phyloP scores from a whole-genome alignment of 2,888 invertebrate species.

The Brachypterus glaber region DNA sequence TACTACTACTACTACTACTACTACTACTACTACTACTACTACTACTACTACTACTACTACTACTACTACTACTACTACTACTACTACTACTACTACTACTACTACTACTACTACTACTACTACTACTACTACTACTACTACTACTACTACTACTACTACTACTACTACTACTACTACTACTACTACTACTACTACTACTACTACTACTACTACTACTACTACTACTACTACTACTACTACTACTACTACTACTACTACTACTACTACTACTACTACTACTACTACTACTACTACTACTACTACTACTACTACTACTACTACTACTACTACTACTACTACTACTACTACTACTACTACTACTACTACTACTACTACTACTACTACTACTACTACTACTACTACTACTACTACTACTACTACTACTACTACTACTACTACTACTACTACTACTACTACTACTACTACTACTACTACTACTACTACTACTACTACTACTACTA shows the following conservation, averaged over 20 bases:
- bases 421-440: slow-evolving; percentile 2
- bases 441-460: slow-evolving; percentile 2
- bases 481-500: slow-evolving; percentile 2
- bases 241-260: slow-evolving; percentile 2
- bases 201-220: slow-evolving; percentile 2
- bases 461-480: slow-evolving; percentile 2
- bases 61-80: slow-evolving; percentile 2
- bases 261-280: slow-evolving; percentile 2
- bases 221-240: slow-evolving; percentile 2
- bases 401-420: slow-evolving; percentile 2
- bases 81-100: slow-evolving; percentile 2
- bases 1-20: slow-evolving; percentile 2
- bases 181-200: slow-evolving; percentile 2
- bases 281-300: slow-evolving; percentile 2
- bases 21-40: slow-evolving; percentile 2
- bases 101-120: slow-evolving; percentile 2
- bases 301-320: slow-evolving; percentile 2
- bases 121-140: slow-evolving; percentile 2
- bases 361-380: slow-evolving; percentile 2
- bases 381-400: slow-evolving; percentile 2
- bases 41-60: slow-evolving; percentile 2
- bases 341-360: slow-evolving; percentile 2
- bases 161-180: slow-evolving; percentile 2
- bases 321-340: slow-evolving; percentile 2
- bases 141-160: slow-evolving; percentile 2